Base-by-base conservation (phyloP, 1,140 invertebrate genomes). In the Hermetia illucens region DNA sequence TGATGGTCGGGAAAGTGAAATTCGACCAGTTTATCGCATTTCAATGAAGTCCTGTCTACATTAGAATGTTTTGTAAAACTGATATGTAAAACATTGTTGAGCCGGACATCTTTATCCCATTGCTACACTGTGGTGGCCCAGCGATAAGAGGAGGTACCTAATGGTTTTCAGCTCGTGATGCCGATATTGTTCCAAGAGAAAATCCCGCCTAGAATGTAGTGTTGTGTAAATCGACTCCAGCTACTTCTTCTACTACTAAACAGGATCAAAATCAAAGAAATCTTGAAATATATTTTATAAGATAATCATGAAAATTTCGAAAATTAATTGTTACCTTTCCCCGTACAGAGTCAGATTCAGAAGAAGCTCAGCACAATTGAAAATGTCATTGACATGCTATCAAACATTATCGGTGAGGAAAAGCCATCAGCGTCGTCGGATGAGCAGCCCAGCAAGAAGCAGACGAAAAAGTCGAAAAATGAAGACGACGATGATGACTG, bases 351-450 rank as follows among this genome's bases (percentile, higher is more conserved):
- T 53, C 80, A 85, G 68, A 82, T 86, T 41, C 77, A 82, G 60
- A 80, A 74, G 48, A 85, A 84, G 66, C 62, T 85, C 59, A 82
- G 81, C 58, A 79, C 80, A 0, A 82, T 84, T 46, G 74, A 77
- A 58, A 84, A 82, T 58, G 80, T 85, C 1, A 82, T 86, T 45
- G 81, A 86, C 46, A 85, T 85, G 78, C 61, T 86, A 33, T 80
- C 79, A 21, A 74, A 74, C 18, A 80, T 85, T 45, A 84, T 86
- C 38, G 74, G 74, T 0, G 74, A 78, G 41, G 75, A 79, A 50
- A 69, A 64, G 1, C 52, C 52, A 13, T 25, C 21, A 21, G 19
- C 24, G 2, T 41, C 40, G 2, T 43, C 41, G 0, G 21, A 32
- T 20, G 33, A 25, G 25, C 10, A 34, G 27, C 9, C 21, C 13